Conservation (phyloP, 30 jellyfish, hydroid and myxozoan species). For the Nemopilema nomurai region DNA sequence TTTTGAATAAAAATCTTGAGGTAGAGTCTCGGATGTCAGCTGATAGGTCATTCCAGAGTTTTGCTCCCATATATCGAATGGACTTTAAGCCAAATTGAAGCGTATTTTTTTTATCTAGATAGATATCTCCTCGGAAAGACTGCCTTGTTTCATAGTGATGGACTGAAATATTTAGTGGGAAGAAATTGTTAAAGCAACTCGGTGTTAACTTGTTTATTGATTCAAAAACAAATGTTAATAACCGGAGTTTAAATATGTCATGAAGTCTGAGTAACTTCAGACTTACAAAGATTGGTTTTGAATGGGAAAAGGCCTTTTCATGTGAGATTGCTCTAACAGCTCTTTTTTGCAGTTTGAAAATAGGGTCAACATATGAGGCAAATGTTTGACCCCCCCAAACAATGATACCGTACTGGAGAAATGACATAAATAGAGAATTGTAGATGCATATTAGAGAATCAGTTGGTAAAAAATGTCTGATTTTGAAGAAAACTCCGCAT, state of each 20-base stretch:
- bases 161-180: background rate
- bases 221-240: slow-evolving; percentile 26
- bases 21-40: background rate
- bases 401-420: slow-evolving; percentile 22
- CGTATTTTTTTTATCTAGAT: slow-evolving; percentile 17
- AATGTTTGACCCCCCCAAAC: slow-evolving; percentile 37
- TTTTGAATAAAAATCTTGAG: background rate
- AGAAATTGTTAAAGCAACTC: slow-evolving; percentile 28
- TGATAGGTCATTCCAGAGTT: slow-evolving; percentile 21
- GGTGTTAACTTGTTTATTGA: slow-evolving; percentile 13
- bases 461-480: slow-evolving; percentile 39
- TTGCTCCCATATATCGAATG: slow-evolving; percentile 30
- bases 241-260: slow-evolving; percentile 3
- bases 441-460: background rate
- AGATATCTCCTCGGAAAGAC: slow-evolving; percentile 17
- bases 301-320: slow-evolving; percentile 21
- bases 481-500: slow-evolving; percentile 39
- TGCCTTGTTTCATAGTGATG: slow-evolving; percentile 25
- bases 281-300: slow-evolving; percentile 22
- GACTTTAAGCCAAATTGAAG: slow-evolving; percentile 37
- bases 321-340: slow-evolving; percentile 32
- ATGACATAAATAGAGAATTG: slow-evolving; percentile 20
- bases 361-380: slow-evolving; percentile 28
- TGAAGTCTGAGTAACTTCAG: slow-evolving; percentile 20
- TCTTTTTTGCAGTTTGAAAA: slow-evolving; percentile 34